Base-by-base conservation (phyloP, 2,888 invertebrate species). In the Taphrorychus bicolor region DNA sequence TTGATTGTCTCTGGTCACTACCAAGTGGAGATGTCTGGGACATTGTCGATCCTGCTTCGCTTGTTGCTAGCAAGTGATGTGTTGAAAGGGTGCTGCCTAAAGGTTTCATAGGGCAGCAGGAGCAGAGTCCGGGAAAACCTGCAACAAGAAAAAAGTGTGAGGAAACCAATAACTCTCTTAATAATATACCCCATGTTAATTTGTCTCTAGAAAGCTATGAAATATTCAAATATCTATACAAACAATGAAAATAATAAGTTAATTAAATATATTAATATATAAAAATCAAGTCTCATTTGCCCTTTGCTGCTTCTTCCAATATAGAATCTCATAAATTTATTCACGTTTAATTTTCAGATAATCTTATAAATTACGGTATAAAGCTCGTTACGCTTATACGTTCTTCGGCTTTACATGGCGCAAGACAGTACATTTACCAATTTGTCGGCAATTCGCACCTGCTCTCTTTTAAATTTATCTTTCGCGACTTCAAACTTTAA, bases 41-140 rank as follows among this genome's bases (percentile, higher is more conserved):
- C 2, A 53, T n/a, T 1, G 62, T 45, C 0, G 66, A 14, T 11
- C 48, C 57, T 72, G 80, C 63, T 73, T 80, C 75, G 80, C 69
- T 80, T 32, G 82, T 79, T 40, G 82, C 76, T 66, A 80, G 76
- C 66, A 82, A 72, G 9, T 68, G 67, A 17, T 64, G 61, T 4
- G 59, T 5, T 9, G 69, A 69, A 66, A 79, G 73, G 2, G 53
- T 18, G 64, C 76, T 75, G 16, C 82, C 76, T 56, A 85, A 79
- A 24, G 88, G 87, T 76, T 89, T 89, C 71, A 90, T 88, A 4
- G 93, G 91, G 78, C 93, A 93, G 79, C 92, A 93, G 0, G 92
- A 91, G 79, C 93, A 93, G 0, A 92, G 85, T 0, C 91, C 89
- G 14, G 92, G 89, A 83, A 92, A 92, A 70, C 90, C 91, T 88